Conservation (phyloP, 2,888 invertebrate genomes). For the Pristionchus maxplancki region DNA sequence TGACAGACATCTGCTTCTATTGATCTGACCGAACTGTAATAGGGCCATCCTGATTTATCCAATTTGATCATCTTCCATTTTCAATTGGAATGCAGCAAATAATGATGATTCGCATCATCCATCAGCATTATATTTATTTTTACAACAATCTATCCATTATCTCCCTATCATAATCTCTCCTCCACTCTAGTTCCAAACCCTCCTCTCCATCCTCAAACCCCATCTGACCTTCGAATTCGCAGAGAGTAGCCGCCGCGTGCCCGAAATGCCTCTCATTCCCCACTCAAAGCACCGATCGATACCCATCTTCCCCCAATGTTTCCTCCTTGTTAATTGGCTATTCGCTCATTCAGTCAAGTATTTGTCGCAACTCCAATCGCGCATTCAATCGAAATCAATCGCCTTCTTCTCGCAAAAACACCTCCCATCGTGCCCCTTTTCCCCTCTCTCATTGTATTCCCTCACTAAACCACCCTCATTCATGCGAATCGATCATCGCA, state of each 20-base stretch:
- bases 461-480: background rate
- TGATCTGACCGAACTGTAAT: background rate
- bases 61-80: background rate
- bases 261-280: background rate
- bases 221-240: slow-evolving; percentile 16
- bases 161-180: background rate
- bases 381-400: background rate
- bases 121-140: background rate
- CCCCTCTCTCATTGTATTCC: background rate
- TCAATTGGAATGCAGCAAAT: background rate
- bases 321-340: slow-evolving; percentile 3
- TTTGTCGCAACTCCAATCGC: slow-evolving; percentile 7
- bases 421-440: background rate
- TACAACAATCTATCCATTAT: background rate
- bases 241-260: background rate
- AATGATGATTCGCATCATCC: background rate
- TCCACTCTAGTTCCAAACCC: background rate
- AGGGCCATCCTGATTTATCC: background rate
- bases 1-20: background rate
- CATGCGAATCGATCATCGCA: background rate
- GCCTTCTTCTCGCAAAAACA: background rate
- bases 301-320: background rate
- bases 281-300: background rate
- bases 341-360: slow-evolving; percentile 18
- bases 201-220: background rate